phyloP scores from a whole-genome alignment of 2,113 vertebrate species.

The Ursus arctos region DNA sequence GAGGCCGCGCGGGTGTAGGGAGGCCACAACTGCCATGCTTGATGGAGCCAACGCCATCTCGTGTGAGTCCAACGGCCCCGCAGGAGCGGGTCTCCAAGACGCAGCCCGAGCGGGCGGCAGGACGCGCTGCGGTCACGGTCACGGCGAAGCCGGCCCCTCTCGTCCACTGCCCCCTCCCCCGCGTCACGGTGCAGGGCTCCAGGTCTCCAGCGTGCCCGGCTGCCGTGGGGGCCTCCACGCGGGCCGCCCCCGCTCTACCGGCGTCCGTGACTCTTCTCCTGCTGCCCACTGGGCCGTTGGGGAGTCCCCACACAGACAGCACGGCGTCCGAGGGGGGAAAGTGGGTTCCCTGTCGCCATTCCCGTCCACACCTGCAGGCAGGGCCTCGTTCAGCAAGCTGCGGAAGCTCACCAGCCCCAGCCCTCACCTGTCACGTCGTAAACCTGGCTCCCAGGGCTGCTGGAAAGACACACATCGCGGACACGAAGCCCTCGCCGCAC shows the following conservation, averaged over 20 bases:
- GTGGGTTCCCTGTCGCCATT: not conserved
- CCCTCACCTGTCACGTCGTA: not conserved
- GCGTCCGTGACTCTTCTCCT: not conserved
- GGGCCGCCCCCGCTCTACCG: too few relatives aligned
- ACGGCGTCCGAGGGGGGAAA: not conserved
- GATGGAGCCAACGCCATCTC: not conserved
- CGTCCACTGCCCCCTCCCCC: fast-evolving
- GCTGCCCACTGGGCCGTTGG: not conserved
- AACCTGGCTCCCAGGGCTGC: not conserved
- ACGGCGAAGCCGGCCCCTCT: not conserved
- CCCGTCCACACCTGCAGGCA: not conserved
- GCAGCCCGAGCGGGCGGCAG: too few relatives aligned
- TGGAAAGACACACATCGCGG: not conserved
- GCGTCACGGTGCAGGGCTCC: not conserved
- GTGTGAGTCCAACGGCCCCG: not conserved
- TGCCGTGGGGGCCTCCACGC: not conserved
- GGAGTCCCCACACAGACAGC: not conserved
- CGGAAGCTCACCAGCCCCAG: not conserved
- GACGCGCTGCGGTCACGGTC: too few relatives aligned
- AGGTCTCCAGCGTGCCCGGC: fast-evolving
- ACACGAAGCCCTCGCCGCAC: not conserved
- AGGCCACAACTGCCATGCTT: not conserved
- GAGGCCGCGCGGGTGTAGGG: not conserved
- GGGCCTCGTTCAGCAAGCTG: not conserved
- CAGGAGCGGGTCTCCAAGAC: not conserved